Percentiles rank a stretch among this genome's conserved stretches.
Evolutionary conservation across 2,888 invertebrate genomes (phyloP).

Genomic region (Parascotia fuliginaria): DNA sequence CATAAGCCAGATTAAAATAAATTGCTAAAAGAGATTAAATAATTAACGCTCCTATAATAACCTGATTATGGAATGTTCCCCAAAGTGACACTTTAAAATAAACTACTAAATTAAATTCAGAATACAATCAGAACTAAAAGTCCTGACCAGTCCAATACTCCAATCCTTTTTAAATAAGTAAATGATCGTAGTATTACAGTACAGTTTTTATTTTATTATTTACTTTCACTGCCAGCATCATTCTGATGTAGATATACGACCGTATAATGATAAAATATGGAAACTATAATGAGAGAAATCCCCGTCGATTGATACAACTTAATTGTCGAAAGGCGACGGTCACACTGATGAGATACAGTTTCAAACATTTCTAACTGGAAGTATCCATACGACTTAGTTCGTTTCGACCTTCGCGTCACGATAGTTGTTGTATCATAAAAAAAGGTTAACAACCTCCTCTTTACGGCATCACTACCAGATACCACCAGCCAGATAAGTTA

Average conservation of each 20-base stretch:
- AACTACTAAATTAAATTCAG: background rate
- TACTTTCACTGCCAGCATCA: no score
- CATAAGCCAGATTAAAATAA: no score
- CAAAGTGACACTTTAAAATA: background rate
- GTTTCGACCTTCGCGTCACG: constrained; percentile 21
- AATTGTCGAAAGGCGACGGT: constrained; percentile 3
- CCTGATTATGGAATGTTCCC: background rate
- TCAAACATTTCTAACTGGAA: constrained; percentile 7
- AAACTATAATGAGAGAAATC: constrained; percentile 17
- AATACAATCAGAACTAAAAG: background rate
- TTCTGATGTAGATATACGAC: background rate
- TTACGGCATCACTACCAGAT: constrained; percentile 25
- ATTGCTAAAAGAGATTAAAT: background rate
- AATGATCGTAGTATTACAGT: no score
- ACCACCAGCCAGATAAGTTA: constrained; percentile 31
- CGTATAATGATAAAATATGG: constrained; percentile 5
- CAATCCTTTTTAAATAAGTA: no score
- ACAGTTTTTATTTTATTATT: no score
- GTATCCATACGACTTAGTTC: constrained; percentile 20
- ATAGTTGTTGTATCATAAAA: constrained; percentile 33
- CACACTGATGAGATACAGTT: background rate
- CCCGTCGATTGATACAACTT: background rate
- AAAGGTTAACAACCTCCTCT: constrained; percentile 49
- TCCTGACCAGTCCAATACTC: no score
- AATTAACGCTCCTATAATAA: background rate